A percentile compares a stretch with the other conserved stretches of the same genome.
These are phyloP conservation scores for Drosophila subpulchrella DNA, from an alignment of 1,140 invertebrate genomes.

Conservation along the genomic window DNA sequence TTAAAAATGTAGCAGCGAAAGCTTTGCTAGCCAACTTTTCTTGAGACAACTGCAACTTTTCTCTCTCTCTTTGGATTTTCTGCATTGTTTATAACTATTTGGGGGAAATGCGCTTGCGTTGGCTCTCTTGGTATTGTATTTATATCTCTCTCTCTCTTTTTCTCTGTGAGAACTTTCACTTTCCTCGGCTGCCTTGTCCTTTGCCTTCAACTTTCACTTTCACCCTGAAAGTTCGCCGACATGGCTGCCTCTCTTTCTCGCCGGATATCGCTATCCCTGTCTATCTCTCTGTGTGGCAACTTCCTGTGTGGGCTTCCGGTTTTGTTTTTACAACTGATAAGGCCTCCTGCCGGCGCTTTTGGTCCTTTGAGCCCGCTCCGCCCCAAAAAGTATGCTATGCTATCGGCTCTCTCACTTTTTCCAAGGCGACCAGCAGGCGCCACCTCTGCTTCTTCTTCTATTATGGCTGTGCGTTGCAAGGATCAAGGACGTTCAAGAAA, in stretches of 20 bases:
- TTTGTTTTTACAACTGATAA: slow-evolving; percentile 83
- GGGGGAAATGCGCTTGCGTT: slow-evolving; percentile 39
- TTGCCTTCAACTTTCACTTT: slow-evolving; percentile 78
- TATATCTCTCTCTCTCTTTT: not conserved
- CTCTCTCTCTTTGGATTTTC: slow-evolving; percentile 6
- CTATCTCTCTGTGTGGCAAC: slow-evolving; percentile 48
- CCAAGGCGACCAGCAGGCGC: slow-evolving; percentile 74
- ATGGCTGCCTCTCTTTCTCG: slow-evolving; percentile 9
- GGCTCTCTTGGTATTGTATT: no score
- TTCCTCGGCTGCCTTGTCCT: slow-evolving; percentile 70
- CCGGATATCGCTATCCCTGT: slow-evolving; percentile 19
- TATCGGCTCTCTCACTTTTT: slow-evolving; percentile 24
- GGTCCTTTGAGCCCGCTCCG: slow-evolving; percentile 7
- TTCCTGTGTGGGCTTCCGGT: slow-evolving; percentile 82
- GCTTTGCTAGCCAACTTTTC: slow-evolving; percentile 54
- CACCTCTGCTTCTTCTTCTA: slow-evolving; percentile 47
- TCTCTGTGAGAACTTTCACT: slow-evolving; percentile 63
- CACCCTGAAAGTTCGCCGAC: slow-evolving; percentile 79
- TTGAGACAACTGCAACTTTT: slow-evolving; percentile 68
- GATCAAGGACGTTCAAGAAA: slow-evolving; percentile 84
- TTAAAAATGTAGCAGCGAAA: slow-evolving; percentile 72
- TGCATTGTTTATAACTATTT: slow-evolving; percentile 65
- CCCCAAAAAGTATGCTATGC: slow-evolving; percentile 71
- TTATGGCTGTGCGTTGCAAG: slow-evolving; percentile 78
- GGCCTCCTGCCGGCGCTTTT: slow-evolving; percentile 64